Conservation (phyloP, 2,797 vertebrate genomes). For the Syngnathus acus region DNA sequence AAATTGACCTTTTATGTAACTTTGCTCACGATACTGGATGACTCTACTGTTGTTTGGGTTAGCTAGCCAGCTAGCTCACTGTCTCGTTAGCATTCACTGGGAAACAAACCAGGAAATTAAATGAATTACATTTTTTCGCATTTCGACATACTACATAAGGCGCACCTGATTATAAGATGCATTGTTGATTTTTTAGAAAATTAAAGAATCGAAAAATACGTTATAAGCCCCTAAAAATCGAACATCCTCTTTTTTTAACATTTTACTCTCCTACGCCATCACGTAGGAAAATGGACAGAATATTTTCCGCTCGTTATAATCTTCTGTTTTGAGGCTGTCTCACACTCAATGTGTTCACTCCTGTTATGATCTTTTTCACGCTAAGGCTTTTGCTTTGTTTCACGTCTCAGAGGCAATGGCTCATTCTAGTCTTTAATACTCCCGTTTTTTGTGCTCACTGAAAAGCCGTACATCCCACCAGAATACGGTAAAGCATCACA, state of each 20-base stretch:
- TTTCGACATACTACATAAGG: no score
- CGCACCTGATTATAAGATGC: no score
- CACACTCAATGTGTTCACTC: conserved; percentile 35
- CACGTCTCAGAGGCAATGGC: conserved; percentile 50
- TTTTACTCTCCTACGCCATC: conserved; percentile 24
- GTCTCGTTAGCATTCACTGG: not conserved
- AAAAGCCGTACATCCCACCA: conserved; percentile 28
- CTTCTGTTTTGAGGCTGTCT: conserved; percentile 46
- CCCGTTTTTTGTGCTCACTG: conserved; percentile 40
- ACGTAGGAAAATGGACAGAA: conserved; percentile 37
- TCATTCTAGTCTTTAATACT: conserved; percentile 41
- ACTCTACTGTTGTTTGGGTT: not conserved
- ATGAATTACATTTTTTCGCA: no score
- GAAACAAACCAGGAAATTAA: no score
- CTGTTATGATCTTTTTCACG: conserved; percentile 57
- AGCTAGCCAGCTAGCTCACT: not conserved
- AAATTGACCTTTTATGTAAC: not conserved
- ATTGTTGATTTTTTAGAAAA: no score
- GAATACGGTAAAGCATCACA: conserved; percentile 24
- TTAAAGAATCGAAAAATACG: no score
- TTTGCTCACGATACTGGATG: not conserved
- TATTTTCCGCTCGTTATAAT: conserved; percentile 47
- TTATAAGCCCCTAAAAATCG: not conserved
- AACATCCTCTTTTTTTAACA: conserved; percentile 15
- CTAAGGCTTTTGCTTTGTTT: conserved; percentile 49